phyloP scores from a whole-genome alignment of 2,888 invertebrate genomes.

The Arrhopalites spinosus region DNA sequence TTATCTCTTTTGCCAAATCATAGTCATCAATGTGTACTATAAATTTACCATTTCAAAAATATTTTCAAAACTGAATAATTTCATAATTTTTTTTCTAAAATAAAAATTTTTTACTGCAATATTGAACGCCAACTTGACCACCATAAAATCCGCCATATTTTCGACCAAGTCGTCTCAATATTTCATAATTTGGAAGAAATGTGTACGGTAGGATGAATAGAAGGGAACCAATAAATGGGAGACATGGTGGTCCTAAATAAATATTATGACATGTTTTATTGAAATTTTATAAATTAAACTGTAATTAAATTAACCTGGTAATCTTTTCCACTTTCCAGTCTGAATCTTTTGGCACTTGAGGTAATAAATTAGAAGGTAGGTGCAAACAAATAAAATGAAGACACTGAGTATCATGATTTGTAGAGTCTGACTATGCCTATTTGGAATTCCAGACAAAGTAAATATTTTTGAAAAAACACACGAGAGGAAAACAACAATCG shows the following conservation, averaged over 20 bases:
- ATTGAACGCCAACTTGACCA: slow-evolving; percentile 21
- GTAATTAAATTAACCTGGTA: neutral
- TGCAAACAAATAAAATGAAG: neutral
- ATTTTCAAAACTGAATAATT: too few species aligned
- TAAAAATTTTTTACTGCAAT: slow-evolving; percentile 13
- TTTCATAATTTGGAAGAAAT: slow-evolving; percentile 30
- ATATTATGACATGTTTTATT: too few species aligned
- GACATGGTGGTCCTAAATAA: slow-evolving; percentile 17
- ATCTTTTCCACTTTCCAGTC: neutral
- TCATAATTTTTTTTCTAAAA: neutral
- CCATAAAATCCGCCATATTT: slow-evolving; percentile 22
- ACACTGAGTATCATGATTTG: neutral
- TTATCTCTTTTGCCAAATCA: slow-evolving; percentile 34
- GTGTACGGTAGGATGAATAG: slow-evolving; percentile 7
- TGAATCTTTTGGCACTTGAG: neutral
- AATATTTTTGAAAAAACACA: too few species aligned
- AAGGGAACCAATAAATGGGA: slow-evolving; percentile 27
- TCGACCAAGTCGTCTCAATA: neutral
- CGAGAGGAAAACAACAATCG: too few species aligned
- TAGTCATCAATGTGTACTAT: slow-evolving; percentile 38
- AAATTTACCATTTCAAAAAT: neutral
- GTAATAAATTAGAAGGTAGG: neutral
- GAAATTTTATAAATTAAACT: neutral
- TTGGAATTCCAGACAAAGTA: too few species aligned
- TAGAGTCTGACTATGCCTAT: neutral